phyloP scores from a whole-genome alignment of 2,797 vertebrate genomes.

The Rhynchotus rufescens region DNA sequence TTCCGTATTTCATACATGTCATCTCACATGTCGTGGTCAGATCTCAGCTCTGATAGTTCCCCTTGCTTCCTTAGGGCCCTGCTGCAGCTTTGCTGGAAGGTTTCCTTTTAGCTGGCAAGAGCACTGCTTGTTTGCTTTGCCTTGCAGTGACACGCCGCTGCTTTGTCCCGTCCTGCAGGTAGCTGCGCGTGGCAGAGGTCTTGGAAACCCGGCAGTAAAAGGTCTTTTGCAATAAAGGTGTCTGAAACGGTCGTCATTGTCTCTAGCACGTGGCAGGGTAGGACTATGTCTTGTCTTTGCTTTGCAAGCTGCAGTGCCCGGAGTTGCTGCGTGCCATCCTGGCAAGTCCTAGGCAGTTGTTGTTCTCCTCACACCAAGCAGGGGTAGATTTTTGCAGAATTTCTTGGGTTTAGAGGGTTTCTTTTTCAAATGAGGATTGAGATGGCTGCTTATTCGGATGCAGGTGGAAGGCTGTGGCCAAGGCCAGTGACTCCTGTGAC shows the following conservation, averaged over 20 bases:
- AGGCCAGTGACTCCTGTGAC: neutral
- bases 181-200: neutral
- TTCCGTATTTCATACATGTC: neutral
- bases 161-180: neutral
- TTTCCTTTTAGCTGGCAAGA: no score
- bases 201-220: neutral
- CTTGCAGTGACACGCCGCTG: neutral
- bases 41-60: neutral
- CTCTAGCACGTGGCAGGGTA: neutral
- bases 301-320: fast-evolving
- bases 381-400: neutral
- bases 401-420: neutral
- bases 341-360: neutral
- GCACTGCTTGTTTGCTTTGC: neutral
- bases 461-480: neutral
- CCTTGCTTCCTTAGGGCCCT: neutral
- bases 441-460: neutral
- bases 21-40: neutral
- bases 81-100: neutral
- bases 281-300: neutral
- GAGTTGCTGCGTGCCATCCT: no score
- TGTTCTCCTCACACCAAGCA: neutral
- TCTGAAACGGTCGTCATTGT: neutral
- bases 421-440: neutral
- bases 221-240: neutral